phyloP scores from a whole-genome alignment of 2,113 vertebrate genomes.

The Chlamydotis undulata region DNA sequence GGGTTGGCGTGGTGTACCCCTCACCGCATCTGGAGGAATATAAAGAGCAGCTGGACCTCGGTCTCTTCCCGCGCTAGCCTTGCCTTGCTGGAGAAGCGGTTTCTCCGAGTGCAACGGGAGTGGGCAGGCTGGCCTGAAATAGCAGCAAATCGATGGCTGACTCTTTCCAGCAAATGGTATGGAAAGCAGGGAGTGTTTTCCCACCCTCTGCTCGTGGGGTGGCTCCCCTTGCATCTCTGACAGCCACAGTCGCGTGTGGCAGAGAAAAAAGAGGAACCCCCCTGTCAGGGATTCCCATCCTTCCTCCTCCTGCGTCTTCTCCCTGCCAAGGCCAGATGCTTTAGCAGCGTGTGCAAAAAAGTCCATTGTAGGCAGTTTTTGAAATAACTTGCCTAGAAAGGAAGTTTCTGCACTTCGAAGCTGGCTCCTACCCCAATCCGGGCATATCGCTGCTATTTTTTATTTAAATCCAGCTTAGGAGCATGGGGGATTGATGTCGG shows the following conservation, averaged over 20 bases:
- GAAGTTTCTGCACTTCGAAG: slow-evolving; percentile 55
- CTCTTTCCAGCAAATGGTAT: not conserved
- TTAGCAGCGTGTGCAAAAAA: slow-evolving; percentile 28
- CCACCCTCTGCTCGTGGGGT: not conserved
- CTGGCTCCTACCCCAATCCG: slow-evolving; percentile 40
- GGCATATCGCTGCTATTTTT: slow-evolving; percentile 8
- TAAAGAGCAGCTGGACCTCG: not conserved
- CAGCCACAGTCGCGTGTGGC: not conserved
- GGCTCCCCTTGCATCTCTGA: not conserved
- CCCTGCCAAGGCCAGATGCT: slow-evolving; percentile 55
- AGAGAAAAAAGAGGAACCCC: not conserved
- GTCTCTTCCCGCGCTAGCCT: not conserved
- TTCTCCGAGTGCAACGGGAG: not conserved
- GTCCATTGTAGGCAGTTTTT: slow-evolving; percentile 56
- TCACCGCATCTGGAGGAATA: not conserved
- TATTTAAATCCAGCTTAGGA: slow-evolving; percentile 1
- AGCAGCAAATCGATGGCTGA: not conserved
- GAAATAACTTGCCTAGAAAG: slow-evolving; percentile 69
- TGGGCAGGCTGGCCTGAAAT: not conserved
- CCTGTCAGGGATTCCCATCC: not conserved
- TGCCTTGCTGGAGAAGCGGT: not conserved
- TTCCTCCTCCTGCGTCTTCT: not conserved
- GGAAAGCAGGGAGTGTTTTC: not conserved
- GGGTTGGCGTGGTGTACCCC: not conserved
- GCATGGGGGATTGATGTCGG: not conserved